Base-by-base conservation (phyloP, 2,113 vertebrate species). In the Bubo bubo region DNA sequence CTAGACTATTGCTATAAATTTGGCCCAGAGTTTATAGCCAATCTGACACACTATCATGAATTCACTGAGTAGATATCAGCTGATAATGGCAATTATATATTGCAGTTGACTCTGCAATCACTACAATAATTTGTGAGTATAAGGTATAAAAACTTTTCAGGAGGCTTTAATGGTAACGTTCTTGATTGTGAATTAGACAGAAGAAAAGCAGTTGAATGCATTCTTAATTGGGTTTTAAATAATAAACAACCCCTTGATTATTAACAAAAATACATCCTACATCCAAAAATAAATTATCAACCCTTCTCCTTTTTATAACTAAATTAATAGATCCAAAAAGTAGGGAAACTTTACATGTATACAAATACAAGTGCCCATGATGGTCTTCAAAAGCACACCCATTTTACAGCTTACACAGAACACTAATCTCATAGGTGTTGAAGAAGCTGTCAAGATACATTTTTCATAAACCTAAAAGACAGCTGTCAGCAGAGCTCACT, bases 111-210 rank as follows among this genome's bases (percentile, higher is more conserved):
- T 76, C 82, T 76, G 77, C 53, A 66, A n/a, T 24, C 67, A 52
- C 26, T 43, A 41, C 34, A 79, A 52, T 14, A 41, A 14, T 35
- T 85, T 58, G 10, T 59, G 55, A 80, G 14, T 6, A 11, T 10
- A 28, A 88, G 28, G 12, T n/a, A 66, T 49, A 47, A 79, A 55
- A 66, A 18, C 9, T 45, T 81, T 45, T 47, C 77, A 37, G 34
- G 8, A 47, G 39, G 24, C 7, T 79, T 88, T 58, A 50, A 79
- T 30, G 23, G 20, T 35, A 28, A 37, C 0, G 0, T 23, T 53
- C 24, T 50, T 76, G 23, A 49, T 34, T 52, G 8, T 27, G 28
- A 79, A 52, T 64, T 49, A 72, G n/a, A 56, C 14, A 68, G 35
- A 80, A 79, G 20, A 75, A 86, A 72, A 90, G 59, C 8, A 76